Conservation (phyloP, 2,888 invertebrate genomes). For the Sinodicranocentrus sp. region DNA sequence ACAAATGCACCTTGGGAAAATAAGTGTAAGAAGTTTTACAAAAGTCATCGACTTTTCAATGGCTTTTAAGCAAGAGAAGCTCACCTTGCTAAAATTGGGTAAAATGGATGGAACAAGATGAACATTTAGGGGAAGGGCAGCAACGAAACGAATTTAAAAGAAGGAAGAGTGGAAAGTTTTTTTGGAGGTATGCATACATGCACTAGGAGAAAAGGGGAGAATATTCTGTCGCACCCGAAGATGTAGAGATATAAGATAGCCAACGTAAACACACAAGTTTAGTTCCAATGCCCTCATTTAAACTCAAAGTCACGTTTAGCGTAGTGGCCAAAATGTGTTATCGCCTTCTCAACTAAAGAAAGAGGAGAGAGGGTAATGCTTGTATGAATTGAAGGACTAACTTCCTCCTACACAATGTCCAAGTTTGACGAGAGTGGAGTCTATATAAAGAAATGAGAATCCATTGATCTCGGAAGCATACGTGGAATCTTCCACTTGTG, state of each 20-base stretch:
- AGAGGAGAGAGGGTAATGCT: too few species aligned
- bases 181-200: too few species aligned
- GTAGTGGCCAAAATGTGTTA: conserved; percentile 73
- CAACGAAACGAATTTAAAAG: conserved; percentile 23
- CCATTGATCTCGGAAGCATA: too few species aligned
- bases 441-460: too few species aligned
- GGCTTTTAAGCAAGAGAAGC: too few species aligned
- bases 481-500: too few species aligned
- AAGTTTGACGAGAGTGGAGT: too few species aligned
- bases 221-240: neutral
- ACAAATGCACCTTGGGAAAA: neutral
- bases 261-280: conserved; percentile 20
- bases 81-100: conserved; percentile 19
- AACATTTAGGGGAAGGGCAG: conserved; percentile 27
- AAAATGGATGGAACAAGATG: conserved; percentile 7
- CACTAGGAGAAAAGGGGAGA: too few species aligned
- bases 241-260: conserved; percentile 43
- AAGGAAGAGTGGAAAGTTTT: conserved; percentile 20
- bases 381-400: too few species aligned
- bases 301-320: conserved; percentile 73
- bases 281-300: conserved; percentile 70
- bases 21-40: neutral
- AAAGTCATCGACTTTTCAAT: conserved; percentile 27
- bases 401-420: too few species aligned
- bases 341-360: conserved; percentile 39